phyloP scores from a whole-genome alignment of 2,113 vertebrate genomes.

The Entomyzon cyanotis region DNA sequence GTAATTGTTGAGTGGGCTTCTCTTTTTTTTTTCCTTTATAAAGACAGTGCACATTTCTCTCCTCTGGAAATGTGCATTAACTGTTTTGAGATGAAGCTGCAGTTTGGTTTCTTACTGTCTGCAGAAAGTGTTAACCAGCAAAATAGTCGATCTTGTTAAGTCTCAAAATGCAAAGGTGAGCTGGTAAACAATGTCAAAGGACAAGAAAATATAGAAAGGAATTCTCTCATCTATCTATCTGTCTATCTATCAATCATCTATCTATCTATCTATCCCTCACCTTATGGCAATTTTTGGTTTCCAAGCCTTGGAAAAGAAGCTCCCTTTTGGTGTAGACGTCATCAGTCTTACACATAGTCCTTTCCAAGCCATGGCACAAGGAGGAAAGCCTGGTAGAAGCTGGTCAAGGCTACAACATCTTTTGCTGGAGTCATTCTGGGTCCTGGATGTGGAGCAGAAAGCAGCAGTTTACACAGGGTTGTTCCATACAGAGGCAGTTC shows the following conservation, averaged over 20 bases:
- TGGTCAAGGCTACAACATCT: not conserved
- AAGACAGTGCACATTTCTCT: constrained; percentile 2
- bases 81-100: not conserved
- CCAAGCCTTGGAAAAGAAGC: not conserved
- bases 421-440: not conserved
- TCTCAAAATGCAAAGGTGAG: not conserved
- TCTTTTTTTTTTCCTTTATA: not conserved
- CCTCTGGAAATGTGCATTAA: not conserved
- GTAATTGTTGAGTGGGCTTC: constrained; percentile 41
- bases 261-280: not conserved
- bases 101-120: not conserved
- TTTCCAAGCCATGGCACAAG: not conserved
- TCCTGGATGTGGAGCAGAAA: not conserved
- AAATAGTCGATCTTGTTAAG: not conserved
- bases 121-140: not conserved
- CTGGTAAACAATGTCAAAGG: not conserved
- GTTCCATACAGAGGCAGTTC: too few species aligned
- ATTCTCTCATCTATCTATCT: not conserved
- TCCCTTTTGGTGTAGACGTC: not conserved
- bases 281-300: not conserved
- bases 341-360: not conserved
- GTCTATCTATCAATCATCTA: not conserved
- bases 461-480: not conserved
- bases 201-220: not conserved
- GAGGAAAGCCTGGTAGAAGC: not conserved